Evolutionary conservation across 2,888 invertebrate genomes (phyloP).

Genomic region (Matsumyia berberina): DNA sequence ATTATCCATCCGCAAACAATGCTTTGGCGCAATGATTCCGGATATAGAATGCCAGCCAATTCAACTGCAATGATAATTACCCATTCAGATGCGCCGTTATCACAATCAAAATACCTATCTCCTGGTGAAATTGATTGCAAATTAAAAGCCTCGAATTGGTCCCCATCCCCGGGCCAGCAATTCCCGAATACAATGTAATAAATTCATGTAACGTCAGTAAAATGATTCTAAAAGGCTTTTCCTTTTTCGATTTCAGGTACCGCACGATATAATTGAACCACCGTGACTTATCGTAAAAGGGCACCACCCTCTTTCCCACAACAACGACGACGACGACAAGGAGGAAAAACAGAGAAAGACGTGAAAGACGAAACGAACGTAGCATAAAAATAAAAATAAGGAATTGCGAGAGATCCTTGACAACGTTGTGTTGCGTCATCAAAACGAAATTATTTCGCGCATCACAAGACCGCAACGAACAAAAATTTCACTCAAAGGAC

Average conservation of each 20-base stretch:
- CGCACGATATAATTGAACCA: conserved; percentile 78
- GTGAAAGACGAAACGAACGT: conserved; percentile 25
- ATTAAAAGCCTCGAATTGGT: conserved; percentile 35
- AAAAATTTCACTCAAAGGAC: conserved; percentile 40
- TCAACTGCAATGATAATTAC: conserved; percentile 79
- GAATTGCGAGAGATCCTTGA: conserved; percentile 51
- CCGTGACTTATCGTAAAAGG: conserved; percentile 80
- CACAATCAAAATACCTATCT: conserved; percentile 12
- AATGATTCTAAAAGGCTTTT: conserved; percentile 36
- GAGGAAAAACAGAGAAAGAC: no score
- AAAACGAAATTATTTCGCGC: conserved; percentile 66
- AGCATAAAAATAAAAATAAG: conserved; percentile 50
- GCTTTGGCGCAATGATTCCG: background rate
- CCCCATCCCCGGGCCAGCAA: conserved; percentile 7
- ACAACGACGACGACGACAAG: conserved; percentile 21
- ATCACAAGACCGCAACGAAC: conserved; percentile 31
- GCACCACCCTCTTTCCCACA: conserved; percentile 79
- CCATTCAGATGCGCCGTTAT: conserved; percentile 54
- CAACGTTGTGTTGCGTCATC: conserved; percentile 52
- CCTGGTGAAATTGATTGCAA: conserved; percentile 20
- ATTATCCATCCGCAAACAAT: background rate
- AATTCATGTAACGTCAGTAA: conserved; percentile 20
- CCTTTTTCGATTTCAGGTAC: conserved; percentile 56
- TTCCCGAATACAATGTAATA: conserved; percentile 11
- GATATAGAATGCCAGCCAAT: conserved; percentile 78